Evolutionary conservation across 2,113 vertebrate species (phyloP).

Genomic region (Zapornia atra): DNA sequence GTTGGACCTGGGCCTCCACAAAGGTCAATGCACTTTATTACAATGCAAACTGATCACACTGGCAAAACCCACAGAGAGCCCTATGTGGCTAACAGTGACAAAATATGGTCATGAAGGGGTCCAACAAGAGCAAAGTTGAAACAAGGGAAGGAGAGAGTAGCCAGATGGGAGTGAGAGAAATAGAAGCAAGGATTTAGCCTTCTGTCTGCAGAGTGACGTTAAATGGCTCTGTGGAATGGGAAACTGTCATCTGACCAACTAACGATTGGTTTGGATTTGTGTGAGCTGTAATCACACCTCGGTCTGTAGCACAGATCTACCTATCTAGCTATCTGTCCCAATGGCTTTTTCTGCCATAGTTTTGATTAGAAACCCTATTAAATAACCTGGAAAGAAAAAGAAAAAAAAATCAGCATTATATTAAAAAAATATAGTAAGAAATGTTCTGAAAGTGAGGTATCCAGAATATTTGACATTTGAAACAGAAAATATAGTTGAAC

Average conservation of each 20-base stretch:
- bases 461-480: neutral
- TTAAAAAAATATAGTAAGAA: neutral
- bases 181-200: neutral
- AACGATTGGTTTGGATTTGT: neutral
- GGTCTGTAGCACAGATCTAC: neutral
- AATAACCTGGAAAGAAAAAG: neutral
- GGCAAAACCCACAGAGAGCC: neutral
- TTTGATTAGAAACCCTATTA: neutral
- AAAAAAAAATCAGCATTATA: neutral
- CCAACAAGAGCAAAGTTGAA: fast-evolving
- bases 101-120: neutral
- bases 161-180: neutral
- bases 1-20: neutral
- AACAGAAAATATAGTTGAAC: neutral
- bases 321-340: neutral
- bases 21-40: neutral
- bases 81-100: neutral
- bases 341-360: neutral
- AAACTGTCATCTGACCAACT: neutral
- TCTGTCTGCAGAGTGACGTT: neutral
- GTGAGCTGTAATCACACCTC: neutral
- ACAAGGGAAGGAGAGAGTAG: neutral
- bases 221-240: neutral
- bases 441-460: neutral
- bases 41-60: neutral